Evolutionary conservation across 2,888 invertebrate genomes (phyloP).

Genomic region (Punctoribates punctum): DNA sequence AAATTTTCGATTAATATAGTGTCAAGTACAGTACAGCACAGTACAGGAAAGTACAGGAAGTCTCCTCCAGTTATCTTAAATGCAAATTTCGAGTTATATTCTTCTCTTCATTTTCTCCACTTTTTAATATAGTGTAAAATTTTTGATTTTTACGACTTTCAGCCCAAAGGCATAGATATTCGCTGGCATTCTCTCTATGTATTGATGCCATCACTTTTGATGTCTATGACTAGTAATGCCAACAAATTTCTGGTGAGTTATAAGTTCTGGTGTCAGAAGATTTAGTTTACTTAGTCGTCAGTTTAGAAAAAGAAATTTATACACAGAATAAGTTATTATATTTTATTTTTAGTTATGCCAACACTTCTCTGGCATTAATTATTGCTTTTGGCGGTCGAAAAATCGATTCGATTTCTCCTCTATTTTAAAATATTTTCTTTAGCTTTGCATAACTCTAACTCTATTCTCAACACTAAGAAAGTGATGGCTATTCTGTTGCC

Average conservation of each 20-base stretch:
- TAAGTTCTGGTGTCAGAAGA: constrained; percentile 24
- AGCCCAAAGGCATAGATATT: constrained; percentile 12
- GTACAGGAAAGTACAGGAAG: no score
- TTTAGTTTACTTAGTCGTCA: constrained; percentile 20
- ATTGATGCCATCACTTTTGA: background rate
- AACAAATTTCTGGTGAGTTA: constrained; percentile 23
- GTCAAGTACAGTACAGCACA: no score
- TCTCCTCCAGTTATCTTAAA: constrained; percentile 18
- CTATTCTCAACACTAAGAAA: background rate
- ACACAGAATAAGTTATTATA: constrained; percentile 15
- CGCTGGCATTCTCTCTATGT: background rate
- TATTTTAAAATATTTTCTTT: background rate
- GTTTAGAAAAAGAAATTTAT: constrained; percentile 14
- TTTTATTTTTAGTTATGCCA: constrained; percentile 16
- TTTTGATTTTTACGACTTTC: constrained; percentile 4
- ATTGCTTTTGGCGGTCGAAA: constrained; percentile 5
- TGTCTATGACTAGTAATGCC: constrained; percentile 1
- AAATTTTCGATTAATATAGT: constrained; percentile 32
- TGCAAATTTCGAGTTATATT: constrained; percentile 11
- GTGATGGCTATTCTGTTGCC: constrained; percentile 42
- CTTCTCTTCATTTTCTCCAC: constrained; percentile 11
- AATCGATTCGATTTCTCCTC: background rate
- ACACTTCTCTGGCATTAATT: constrained; percentile 18
- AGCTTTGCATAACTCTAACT: constrained; percentile 10
- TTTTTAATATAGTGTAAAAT: constrained; percentile 30